These are phyloP conservation scores for Stegophylla sp. DNA, from an alignment of 2,888 invertebrate genomes.

Conservation along the genomic window DNA sequence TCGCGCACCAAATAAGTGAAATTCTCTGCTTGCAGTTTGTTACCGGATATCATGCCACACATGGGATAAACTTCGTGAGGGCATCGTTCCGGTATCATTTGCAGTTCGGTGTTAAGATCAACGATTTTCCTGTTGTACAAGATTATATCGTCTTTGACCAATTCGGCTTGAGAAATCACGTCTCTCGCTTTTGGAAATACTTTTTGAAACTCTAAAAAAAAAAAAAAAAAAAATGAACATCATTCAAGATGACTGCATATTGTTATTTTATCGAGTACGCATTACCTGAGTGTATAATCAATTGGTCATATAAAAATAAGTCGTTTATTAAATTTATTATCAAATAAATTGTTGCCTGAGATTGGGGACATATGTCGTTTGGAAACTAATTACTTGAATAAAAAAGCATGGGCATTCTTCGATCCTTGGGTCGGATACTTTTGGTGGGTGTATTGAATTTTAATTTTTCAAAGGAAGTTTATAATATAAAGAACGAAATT, in stretches of 20 bases:
- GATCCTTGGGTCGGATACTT: too few species aligned
- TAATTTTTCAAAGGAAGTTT: too few species aligned
- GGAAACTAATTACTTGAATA: too few species aligned
- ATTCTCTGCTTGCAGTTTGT: constrained; percentile 41
- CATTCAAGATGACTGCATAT: background rate
- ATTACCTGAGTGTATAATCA: too few species aligned
- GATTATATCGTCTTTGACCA: constrained; percentile 23
- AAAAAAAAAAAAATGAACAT: too few species aligned
- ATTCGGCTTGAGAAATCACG: constrained; percentile 28
- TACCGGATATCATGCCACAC: constrained; percentile 35
- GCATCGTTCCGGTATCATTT: constrained; percentile 41
- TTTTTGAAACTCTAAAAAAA: constrained; percentile 45
- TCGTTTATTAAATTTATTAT: too few species aligned
- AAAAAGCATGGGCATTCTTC: too few species aligned
- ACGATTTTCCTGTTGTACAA: constrained; percentile 19
- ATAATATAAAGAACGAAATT: too few species aligned
- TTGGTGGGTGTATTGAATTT: too few species aligned
- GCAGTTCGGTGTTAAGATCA: constrained; percentile 32
- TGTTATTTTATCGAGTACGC: background rate
- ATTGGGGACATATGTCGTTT: too few species aligned
- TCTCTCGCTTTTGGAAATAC: constrained; percentile 44
- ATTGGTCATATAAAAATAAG: too few species aligned
- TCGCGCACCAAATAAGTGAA: constrained; percentile 36
- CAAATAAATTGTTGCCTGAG: too few species aligned
- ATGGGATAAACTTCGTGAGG: constrained; percentile 22